Conservation (phyloP, 2,888 invertebrate species). For the Caenorhabditis angaria region DNA sequence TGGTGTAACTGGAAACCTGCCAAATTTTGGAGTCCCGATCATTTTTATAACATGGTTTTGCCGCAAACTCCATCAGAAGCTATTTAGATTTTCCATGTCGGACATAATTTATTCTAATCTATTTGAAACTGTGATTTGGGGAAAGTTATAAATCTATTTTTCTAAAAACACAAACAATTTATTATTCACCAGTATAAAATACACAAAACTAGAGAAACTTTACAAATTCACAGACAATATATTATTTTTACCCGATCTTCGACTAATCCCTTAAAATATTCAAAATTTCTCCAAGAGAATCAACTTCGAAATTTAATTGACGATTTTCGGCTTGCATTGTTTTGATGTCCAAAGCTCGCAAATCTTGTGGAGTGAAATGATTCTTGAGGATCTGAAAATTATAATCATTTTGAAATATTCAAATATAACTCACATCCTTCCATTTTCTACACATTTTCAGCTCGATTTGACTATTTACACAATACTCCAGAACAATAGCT, state of each 20-base stretch:
- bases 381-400: constrained; percentile 26
- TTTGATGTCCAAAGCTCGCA: constrained; percentile 30
- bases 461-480: not conserved
- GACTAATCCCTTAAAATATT: not conserved
- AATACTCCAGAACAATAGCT: constrained; percentile 17
- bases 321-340: constrained; percentile 22
- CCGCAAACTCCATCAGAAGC: constrained; percentile 77
- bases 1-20: constrained; percentile 94
- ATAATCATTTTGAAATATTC: not conserved
- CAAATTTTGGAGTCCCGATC: constrained; percentile 91
- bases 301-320: not conserved
- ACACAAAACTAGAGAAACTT: not conserved
- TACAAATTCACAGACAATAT: not conserved
- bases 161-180: too few relatives aligned
- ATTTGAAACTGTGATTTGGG: not conserved
- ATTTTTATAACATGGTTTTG: constrained; percentile 94
- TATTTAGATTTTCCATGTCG: constrained; percentile 32
- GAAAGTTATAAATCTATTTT: not conserved
- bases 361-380: constrained; percentile 30
- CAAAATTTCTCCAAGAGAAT: not conserved
- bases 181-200: not conserved
- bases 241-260: too few relatives aligned
- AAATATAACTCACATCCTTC: constrained; percentile 19
- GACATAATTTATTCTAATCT: not conserved
- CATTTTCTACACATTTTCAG: constrained; percentile 18